These are phyloP conservation scores for Erpobdella octoculata DNA, from an alignment of 2,888 invertebrate species.

Conservation along the genomic window DNA sequence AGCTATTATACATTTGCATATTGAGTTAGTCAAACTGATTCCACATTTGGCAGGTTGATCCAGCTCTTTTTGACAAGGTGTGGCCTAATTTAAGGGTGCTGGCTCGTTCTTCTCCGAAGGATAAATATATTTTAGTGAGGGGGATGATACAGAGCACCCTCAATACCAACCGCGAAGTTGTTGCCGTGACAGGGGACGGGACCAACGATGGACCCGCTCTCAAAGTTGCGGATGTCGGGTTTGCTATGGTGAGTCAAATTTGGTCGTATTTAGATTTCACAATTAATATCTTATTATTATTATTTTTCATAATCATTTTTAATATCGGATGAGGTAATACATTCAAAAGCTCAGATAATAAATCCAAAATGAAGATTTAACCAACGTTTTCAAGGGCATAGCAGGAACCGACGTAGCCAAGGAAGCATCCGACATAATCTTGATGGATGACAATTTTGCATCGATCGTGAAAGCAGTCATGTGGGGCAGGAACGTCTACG, in stretches of 20 bases:
- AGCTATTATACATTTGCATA: not conserved
- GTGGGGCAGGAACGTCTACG: conserved; percentile 99
- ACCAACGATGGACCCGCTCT: conserved; percentile 30
- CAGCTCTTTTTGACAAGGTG: conserved; percentile 84
- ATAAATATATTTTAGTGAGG: conserved; percentile 96
- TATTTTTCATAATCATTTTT: not conserved
- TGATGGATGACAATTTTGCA: conserved; percentile 97
- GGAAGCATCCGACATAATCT: conserved; percentile 96
- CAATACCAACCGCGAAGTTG: conserved; percentile 55
- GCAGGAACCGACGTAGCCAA: conserved; percentile 99
- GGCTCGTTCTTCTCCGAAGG: conserved; percentile 92
- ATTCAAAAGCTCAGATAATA: too few species aligned
- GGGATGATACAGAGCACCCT: conserved; percentile 94
- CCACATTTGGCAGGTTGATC: conserved; percentile 65
- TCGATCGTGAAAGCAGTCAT: conserved; percentile 98
- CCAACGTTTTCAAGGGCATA: too few species aligned
- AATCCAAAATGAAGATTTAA: too few species aligned
- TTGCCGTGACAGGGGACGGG: conserved; percentile 30
- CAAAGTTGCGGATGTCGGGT: conserved; percentile 29
- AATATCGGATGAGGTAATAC: not conserved
- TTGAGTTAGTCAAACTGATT: not conserved
- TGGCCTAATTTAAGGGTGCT: conserved; percentile 93
- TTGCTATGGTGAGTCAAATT: conserved; percentile 27
- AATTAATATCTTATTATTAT: not conserved
- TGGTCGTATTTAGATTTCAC: not conserved